Conservation (phyloP, 2,113 vertebrate genomes). For the Saccopteryx bilineata region DNA sequence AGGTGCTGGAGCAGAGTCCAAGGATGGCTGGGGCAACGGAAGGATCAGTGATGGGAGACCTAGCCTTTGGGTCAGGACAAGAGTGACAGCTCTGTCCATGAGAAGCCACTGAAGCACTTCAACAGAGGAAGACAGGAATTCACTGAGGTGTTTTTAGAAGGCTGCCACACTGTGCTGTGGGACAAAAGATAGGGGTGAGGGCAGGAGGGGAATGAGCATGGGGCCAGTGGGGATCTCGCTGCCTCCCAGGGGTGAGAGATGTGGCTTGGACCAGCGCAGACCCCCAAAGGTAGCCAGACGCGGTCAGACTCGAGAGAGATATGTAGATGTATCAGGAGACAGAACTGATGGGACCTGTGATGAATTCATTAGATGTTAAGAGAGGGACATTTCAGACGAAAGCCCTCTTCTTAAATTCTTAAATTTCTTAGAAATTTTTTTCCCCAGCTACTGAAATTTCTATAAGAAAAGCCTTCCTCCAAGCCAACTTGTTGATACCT, state of each 20-base stretch:
- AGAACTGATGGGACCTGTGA: neutral
- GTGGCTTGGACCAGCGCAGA: neutral
- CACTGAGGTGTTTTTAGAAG: neutral
- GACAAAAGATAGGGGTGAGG: neutral
- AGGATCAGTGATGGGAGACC: neutral
- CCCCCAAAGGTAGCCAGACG: accelerated
- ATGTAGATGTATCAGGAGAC: neutral
- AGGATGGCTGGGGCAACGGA: neutral
- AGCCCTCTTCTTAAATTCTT: neutral
- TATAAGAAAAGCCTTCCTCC: neutral
- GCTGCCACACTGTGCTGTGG: neutral
- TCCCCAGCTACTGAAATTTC: neutral
- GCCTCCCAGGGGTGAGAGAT: neutral
- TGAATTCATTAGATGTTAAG: neutral
- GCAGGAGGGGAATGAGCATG: accelerated
- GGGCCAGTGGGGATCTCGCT: neutral
- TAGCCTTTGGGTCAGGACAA: neutral
- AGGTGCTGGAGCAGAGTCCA: accelerated
- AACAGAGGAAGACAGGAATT: neutral
- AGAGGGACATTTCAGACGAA: neutral
- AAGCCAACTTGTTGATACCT: neutral
- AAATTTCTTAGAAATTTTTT: neutral
- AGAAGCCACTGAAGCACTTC: neutral
- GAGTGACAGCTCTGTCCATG: neutral
- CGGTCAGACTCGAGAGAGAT: neutral